Percentiles rank a stretch among this genome's conserved stretches.
phyloP scores from a whole-genome alignment of 2,113 vertebrate genomes.

The Corynorhinus townsendii region DNA sequence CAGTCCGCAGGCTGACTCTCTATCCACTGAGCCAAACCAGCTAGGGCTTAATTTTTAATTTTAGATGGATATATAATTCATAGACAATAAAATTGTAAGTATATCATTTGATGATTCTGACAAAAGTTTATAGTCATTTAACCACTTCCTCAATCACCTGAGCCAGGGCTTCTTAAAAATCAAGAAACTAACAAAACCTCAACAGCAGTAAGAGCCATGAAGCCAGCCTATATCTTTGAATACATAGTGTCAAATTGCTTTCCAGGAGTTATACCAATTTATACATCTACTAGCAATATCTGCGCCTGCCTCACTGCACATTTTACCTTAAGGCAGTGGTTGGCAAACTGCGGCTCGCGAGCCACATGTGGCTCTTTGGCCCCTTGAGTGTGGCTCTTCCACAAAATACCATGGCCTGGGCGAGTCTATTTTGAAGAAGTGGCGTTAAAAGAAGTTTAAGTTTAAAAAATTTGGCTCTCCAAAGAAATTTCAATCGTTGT shows the following conservation, averaged over 20 bases:
- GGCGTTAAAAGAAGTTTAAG: too few relatives aligned
- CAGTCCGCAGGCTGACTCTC: too few relatives aligned
- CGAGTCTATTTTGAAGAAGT: too few relatives aligned
- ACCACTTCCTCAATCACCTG: background rate
- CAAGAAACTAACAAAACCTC: background rate
- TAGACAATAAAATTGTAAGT: background rate
- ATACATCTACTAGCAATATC: background rate
- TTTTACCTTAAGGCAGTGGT: background rate
- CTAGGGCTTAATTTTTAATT: background rate
- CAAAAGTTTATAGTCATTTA: background rate
- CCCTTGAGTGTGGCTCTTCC: too few relatives aligned
- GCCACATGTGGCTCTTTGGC: too few relatives aligned
- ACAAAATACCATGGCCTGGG: too few relatives aligned
- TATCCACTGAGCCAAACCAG: too few relatives aligned
- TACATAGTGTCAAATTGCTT: background rate
- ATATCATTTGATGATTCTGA: background rate
- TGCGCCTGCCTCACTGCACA: background rate
- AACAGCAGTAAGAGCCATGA: background rate
- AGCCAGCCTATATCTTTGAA: background rate
- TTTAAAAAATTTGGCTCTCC: too few relatives aligned
- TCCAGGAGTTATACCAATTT: background rate
- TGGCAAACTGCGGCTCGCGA: too few relatives aligned
- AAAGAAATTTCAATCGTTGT: too few relatives aligned
- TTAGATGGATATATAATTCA: conserved; percentile 7
- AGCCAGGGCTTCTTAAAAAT: conserved; percentile 9